Evolutionary conservation across 2,888 invertebrate species (phyloP), one percentile per base, ranked within the genome.

Genomic region (Neocrepidodera transversa): DNA sequence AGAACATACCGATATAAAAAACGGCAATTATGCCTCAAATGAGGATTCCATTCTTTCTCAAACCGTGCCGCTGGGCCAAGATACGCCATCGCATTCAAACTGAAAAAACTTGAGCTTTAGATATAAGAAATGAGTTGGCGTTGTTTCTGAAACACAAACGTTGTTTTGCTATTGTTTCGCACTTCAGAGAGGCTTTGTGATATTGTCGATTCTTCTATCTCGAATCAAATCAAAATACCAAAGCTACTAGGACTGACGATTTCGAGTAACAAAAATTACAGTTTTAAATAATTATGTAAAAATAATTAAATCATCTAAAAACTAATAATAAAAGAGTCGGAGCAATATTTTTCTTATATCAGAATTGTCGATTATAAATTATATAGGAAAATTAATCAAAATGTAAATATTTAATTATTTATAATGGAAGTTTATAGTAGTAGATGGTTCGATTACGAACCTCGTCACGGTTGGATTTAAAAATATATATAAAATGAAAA

Each of bases 121-220:
- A 17, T 53, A n/a, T n/a, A 53, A 53, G 53, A 53, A 53, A 53
- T 53, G 53, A 53, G 35, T 43, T 26, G 49, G 38, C 23, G 50
- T 50, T 23, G 42, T 53, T 18, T 32, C 8, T 32, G 43, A 20
- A 53, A 53, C 43, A 35, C 53, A 42, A 53, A 53, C 53, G 53
- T 40, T 43, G 43, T 53, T 53, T 53, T 20, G 32, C 53, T 43
- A 53, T 53, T 53, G 53, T 53, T 53, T 53, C 43, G 20, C 53
- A 53, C 53, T 53, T 53, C 53, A 53, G 53, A 43, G n/a, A 28
- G 20, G 43, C 53, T 53, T 53, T 53, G 53, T 53, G 13, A n/a
- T 43, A 32, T 11, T 13, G 53, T 53, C 53, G 53, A 53, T 53
- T 53, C 18, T 23, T 32, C 16, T 26, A 14, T 20, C 11, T n/a